Base-by-base conservation (phyloP, 2,888 invertebrate species). In the Cryptocheilus praepositus region DNA sequence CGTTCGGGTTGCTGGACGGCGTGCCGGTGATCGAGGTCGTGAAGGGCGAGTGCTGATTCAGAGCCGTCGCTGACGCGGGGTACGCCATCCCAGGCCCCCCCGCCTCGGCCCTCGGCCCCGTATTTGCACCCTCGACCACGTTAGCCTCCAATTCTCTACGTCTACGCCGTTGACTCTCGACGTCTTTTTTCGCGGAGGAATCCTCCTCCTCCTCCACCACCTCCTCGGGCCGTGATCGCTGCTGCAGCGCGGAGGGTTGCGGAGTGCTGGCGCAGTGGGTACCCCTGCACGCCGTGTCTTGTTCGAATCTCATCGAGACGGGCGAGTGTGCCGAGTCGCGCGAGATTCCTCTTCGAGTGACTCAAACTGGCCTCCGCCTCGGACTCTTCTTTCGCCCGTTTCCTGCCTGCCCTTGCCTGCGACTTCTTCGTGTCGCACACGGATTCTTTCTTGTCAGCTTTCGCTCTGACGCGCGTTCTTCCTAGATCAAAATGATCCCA, bases 221-320 rank as follows among this genome's bases (percentile, higher is more conserved):
- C 58, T 72, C 79, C 76, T 76, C 71, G 64, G 67, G 69, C 76
- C 74, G 76, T 74, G 73, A 73, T 73, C 75, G 79, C 69, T 77
- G 81, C 66, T 75, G 79, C 73, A 76, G 82, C 74, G 83, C 83
- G 90, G 84, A 81, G 89, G 90, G 90, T 85, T 90, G 90, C 84
- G 90, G 88, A 86, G 89, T 89, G 88, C 90, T 90, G 89, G 91
- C 91, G 90, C 90, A 91, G 90, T 91, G 91, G 91, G 89, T 89
- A 90, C 92, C 92, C 90, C 92, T 92, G 88, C 89, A 89, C 87
- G 89, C 86, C 83, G 89, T 89, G 75, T 90, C 90, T 85, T 90
- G 91, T 91, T 93, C 93, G 93, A 93, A 93, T 92, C 93, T 93
- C 93, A 93, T 93, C 92, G 90, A 92, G 91, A 91, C 91, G 83